Evolutionary conservation across 2,888 invertebrate genomes (phyloP).

Genomic region (Zeuzera pyrina): DNA sequence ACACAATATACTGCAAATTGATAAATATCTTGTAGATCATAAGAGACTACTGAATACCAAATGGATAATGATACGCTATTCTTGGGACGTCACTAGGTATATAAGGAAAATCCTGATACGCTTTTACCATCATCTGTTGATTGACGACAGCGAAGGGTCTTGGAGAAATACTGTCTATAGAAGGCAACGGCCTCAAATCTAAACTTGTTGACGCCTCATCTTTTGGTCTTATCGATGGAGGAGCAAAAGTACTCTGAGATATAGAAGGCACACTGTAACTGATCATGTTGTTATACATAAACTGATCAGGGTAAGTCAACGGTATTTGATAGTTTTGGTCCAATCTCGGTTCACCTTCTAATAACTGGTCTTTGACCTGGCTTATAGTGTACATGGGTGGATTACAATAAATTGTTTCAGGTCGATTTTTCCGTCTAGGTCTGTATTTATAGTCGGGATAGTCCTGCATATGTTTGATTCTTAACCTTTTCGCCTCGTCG

Average conservation of each 20-base stretch:
- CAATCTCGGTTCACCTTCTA: slow-evolving; percentile 50
- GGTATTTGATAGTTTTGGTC: slow-evolving; percentile 47
- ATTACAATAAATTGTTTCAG: slow-evolving; percentile 46
- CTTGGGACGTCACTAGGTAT: slow-evolving; percentile 57
- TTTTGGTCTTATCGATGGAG: slow-evolving; percentile 42
- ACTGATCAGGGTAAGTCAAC: slow-evolving; percentile 48
- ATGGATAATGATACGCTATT: slow-evolving; percentile 62
- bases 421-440: slow-evolving; percentile 75
- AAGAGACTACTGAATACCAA: slow-evolving; percentile 57
- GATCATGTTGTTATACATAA: slow-evolving; percentile 61
- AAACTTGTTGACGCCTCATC: slow-evolving; percentile 45
- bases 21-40: no score
- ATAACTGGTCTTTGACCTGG: slow-evolving; percentile 44
- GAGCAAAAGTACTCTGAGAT: slow-evolving; percentile 42
- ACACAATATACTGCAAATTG: no score
- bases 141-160: slow-evolving; percentile 59
- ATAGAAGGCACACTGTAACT: slow-evolving; percentile 51
- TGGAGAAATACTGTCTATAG: slow-evolving; percentile 64
- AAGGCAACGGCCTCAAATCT: slow-evolving; percentile 55
- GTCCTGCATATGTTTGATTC: slow-evolving; percentile 81
- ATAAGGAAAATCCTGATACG: slow-evolving; percentile 61
- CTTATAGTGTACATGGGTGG: slow-evolving; percentile 39
- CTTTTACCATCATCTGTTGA: slow-evolving; percentile 68
- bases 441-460: slow-evolving; percentile 82
- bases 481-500: slow-evolving; percentile 87